Evolutionary conservation across 1,140 invertebrate species (phyloP).

Genomic region (Heliconius hermathena): DNA sequence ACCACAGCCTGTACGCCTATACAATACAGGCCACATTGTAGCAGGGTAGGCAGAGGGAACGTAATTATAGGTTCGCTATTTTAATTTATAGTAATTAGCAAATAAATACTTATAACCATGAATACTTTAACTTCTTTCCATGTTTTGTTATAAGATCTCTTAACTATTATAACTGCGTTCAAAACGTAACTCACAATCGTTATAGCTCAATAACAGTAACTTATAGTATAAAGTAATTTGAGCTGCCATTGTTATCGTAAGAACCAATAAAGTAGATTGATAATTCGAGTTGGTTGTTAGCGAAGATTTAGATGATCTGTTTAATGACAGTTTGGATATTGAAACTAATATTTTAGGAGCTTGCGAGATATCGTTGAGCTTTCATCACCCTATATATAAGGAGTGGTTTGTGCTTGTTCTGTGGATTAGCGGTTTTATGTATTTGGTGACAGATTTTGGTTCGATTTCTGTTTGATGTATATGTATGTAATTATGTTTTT

Average conservation of each 20-base stretch:
- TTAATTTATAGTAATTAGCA: too few relatives aligned
- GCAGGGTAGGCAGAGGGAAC: too few relatives aligned
- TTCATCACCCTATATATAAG: background rate
- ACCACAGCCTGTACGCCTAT: too few relatives aligned
- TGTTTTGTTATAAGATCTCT: background rate
- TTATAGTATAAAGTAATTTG: slow-evolving; percentile 19
- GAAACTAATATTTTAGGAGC: slow-evolving; percentile 15
- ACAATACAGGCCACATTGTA: too few relatives aligned
- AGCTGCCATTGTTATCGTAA: slow-evolving; percentile 32
- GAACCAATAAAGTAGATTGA: slow-evolving; percentile 33
- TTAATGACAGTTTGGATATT: slow-evolving; percentile 13
- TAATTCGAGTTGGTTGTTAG: slow-evolving; percentile 28
- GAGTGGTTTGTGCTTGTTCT: background rate
- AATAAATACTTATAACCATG: too few relatives aligned
- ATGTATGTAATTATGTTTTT: too few relatives aligned
- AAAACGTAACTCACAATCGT: slow-evolving; percentile 6
- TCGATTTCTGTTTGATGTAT: too few relatives aligned
- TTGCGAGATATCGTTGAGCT: background rate
- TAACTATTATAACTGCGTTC: background rate
- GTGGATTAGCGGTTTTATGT: background rate
- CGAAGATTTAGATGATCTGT: slow-evolving; percentile 25
- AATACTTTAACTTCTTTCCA: background rate
- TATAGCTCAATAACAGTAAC: slow-evolving; percentile 5
- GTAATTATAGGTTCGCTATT: too few relatives aligned
- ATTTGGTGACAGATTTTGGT: too few relatives aligned